Base-by-base conservation (phyloP, 1,140 invertebrate genomes). In the Drosophila dunni region DNA sequence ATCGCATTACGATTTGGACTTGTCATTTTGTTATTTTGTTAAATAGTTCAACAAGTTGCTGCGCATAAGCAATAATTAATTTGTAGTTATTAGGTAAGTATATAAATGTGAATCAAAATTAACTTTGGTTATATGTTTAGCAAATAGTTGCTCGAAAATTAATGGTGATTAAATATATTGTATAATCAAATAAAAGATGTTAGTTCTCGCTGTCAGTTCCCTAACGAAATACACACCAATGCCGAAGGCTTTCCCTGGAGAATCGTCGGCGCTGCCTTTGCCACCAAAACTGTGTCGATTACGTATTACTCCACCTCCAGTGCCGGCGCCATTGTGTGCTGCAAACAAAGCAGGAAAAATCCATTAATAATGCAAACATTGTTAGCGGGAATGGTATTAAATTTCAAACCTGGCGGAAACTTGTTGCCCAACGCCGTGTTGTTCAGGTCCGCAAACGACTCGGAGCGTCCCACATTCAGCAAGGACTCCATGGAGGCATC, bases 381-480 rank as follows among this genome's bases (percentile, higher is more conserved):
- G 44, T 7, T 7, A 17, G 7, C 4, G 20, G 5, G 7, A n/a
- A 53, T 42, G 38, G 10, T 46, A 45, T 40, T 36, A 40, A 46
- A 45, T 72, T 54, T 29, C 67, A 66, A 58, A 90, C 86, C 75
- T 79, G 86, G 79, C n/a, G 88, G 64, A 70, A 84, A 88, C 44
- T 91, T 91, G 60, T 66, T 91, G 82, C 72, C 88, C 45, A 84
- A 42, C 29, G 78, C 85, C 54, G 88, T 75, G 75, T 94, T 95
- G 57, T 95, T 97, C 2, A 97, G 93, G 93, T 97, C 96, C 29
- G 95, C 95, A 60, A 97, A 96, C 92, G 96, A 97, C 92, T 97
- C 96, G 42, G 96, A 97, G 13, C 96, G 94, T 15, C 94, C 95
- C 48, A 96, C 94, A 38, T 95, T 95, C 13, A 94, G 91, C 63